Conservation (phyloP, 1,140 invertebrate genomes). For the Copidosoma floridanum region DNA sequence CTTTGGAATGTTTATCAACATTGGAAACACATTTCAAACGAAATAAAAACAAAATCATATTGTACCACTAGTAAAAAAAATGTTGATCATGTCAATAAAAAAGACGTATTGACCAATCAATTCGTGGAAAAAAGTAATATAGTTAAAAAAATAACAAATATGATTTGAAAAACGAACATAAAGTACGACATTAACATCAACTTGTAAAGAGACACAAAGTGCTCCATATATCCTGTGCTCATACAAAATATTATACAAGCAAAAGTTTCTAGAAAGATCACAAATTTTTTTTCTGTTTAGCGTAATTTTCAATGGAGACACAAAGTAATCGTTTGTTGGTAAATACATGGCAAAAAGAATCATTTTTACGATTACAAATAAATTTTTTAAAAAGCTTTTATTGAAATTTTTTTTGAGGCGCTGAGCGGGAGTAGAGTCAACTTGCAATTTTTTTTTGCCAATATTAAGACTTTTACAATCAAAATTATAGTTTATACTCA, state of each 20-base stretch:
- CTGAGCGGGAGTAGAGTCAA: conserved; percentile 47
- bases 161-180: too few relatives aligned
- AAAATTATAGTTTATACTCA: too few relatives aligned
- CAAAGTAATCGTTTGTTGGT: conserved; percentile 52
- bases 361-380: conserved; percentile 48
- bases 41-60: too few relatives aligned
- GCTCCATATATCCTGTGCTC: conserved; percentile 1
- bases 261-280: conserved; percentile 55
- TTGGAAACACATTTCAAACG: too few relatives aligned
- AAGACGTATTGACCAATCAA: too few relatives aligned
- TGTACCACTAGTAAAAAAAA: too few relatives aligned
- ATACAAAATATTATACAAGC: conserved; percentile 25
- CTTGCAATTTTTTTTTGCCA: conserved; percentile 10
- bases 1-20: conserved; percentile 58
- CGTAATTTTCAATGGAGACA: conserved; percentile 48
- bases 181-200: too few relatives aligned
- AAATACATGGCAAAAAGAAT: conserved; percentile 56
- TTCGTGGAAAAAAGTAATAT: too few relatives aligned
- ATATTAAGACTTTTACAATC: too few relatives aligned
- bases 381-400: conserved; percentile 17
- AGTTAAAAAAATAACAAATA: too few relatives aligned
- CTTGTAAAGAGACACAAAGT: background rate
- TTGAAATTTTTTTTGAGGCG: conserved; percentile 51
- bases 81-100: too few relatives aligned
- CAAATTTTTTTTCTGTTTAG: conserved; percentile 44